Conservation (phyloP, 2,113 vertebrate genomes). For the Oriolus oriolus region DNA sequence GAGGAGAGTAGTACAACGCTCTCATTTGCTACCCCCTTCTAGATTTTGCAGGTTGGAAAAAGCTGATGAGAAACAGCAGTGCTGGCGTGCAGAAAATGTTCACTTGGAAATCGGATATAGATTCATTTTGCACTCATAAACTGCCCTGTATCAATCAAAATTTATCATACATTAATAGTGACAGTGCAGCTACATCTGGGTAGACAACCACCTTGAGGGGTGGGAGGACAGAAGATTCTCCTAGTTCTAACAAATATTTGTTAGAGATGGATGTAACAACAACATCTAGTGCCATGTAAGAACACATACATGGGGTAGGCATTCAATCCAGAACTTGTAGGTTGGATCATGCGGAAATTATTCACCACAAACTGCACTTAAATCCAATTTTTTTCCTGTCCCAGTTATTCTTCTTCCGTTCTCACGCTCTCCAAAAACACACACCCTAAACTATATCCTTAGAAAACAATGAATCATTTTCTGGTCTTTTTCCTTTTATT, state of each 20-base stretch:
- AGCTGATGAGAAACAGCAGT: background rate
- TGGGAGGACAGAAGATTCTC: background rate
- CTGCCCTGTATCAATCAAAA: background rate
- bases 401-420: background rate
- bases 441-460: background rate
- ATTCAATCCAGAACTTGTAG: background rate
- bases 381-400: background rate
- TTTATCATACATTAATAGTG: background rate
- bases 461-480: background rate
- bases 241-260: background rate
- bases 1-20: rapidly evolving
- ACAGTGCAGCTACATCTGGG: background rate
- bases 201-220: background rate
- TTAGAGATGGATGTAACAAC: background rate
- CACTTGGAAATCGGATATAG: rapidly evolving
- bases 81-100: background rate
- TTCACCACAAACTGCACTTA: background rate
- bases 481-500: background rate
- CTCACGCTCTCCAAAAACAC: background rate
- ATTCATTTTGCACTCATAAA: background rate
- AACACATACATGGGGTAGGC: rapidly evolving
- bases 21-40: background rate
- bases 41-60: background rate
- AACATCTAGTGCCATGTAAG: background rate
- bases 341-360: background rate